Conservation (phyloP, 2,113 vertebrate genomes). For the Oenanthe oenanthe region DNA sequence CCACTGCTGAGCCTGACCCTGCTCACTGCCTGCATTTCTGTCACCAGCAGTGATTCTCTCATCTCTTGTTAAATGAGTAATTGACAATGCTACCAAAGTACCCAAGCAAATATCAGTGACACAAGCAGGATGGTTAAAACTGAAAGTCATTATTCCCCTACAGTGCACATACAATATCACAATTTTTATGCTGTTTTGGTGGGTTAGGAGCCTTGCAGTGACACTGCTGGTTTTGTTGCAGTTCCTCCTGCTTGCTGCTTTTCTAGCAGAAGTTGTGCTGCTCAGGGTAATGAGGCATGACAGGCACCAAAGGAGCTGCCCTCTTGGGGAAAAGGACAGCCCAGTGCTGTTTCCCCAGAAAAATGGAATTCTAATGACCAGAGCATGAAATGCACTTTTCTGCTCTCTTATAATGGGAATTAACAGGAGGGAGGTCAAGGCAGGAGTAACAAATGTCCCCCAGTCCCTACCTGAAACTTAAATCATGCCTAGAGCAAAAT, state of each 20-base stretch:
- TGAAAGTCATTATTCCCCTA: neutral
- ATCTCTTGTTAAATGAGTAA: neutral
- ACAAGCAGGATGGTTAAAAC: neutral
- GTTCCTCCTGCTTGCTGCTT: conserved; percentile 29
- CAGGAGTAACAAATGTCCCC: neutral
- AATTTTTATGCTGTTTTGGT: neutral
- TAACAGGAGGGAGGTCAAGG: neutral
- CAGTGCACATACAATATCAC: too few species aligned
- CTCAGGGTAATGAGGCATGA: conserved; percentile 33
- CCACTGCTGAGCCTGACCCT: neutral
- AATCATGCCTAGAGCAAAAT: neutral
- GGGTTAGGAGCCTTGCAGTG: neutral
- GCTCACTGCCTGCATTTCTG: neutral
- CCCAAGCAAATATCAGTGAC: neutral
- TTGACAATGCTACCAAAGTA: neutral
- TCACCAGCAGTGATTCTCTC: neutral
- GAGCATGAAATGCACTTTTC: conserved; percentile 13
- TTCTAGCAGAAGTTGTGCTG: neutral
- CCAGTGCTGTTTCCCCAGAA: neutral
- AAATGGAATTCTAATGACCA: conserved; percentile 49
- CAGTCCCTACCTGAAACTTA: neutral
- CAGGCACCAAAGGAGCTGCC: neutral
- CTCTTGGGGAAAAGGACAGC: neutral
- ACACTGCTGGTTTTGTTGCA: conserved; percentile 11
- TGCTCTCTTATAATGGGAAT: neutral